These are phyloP conservation scores for Pteronura brasiliensis DNA, from an alignment of 2,113 vertebrate species.

Conservation along the genomic window DNA sequence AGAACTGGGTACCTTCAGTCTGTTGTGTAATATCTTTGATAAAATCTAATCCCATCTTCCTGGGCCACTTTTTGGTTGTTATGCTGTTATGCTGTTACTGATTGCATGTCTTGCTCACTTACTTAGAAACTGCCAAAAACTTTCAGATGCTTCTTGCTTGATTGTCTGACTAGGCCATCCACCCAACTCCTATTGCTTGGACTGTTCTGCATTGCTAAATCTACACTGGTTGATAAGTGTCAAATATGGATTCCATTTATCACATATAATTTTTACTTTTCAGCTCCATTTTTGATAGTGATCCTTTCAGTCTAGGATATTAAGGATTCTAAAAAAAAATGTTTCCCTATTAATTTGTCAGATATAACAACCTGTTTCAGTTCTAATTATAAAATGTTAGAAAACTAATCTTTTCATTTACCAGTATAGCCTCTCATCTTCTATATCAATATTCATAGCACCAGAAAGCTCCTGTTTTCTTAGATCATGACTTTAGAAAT, in stretches of 20 bases:
- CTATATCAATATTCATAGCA: background rate
- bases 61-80: background rate
- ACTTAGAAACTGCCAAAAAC: background rate
- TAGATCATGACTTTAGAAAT: background rate
- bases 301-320: background rate
- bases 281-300: background rate
- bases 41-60: too few species aligned
- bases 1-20: too few species aligned
- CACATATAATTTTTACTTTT: background rate
- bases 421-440: background rate
- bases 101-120: background rate
- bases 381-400: background rate
- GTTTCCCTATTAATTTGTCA: background rate
- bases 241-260: background rate
- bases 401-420: background rate
- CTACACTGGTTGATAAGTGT: background rate
- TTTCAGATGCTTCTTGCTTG: background rate
- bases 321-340: background rate
- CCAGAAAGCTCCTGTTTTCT: background rate
- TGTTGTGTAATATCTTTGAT: background rate
- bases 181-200: background rate
- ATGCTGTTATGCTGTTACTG: background rate
- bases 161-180: background rate
- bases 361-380: background rate
- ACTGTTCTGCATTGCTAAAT: background rate